Base-by-base conservation (phyloP, 92 coral and sea anemone genomes). In the Siderastrea siderea region DNA sequence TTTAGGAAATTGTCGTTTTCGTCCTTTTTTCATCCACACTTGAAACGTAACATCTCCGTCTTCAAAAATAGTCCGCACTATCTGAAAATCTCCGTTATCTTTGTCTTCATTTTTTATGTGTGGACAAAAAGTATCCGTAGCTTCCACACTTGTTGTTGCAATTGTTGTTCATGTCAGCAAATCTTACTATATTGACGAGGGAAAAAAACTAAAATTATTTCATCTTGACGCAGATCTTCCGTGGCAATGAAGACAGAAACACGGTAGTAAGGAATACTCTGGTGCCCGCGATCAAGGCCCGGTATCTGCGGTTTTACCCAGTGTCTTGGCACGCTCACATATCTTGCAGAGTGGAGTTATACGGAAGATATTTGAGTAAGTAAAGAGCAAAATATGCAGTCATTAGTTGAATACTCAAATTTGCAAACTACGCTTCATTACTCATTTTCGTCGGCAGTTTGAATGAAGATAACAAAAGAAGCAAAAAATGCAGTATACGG, bases 331-430 rank as follows among this genome's bases (percentile, higher is more conserved):
- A 71, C 68, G 13, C 89, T 1, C 92, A 91, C 67, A 88, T 91
- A 15, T 91, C 94, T 3, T 83, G 89, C 86, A 91, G 94, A 79
- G 80, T 91, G 60, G 94, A 91, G 68, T 83, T 91, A 80, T 88
- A 82, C 68, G 94, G 94, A 63, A 87, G 81, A 62, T 63, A 84
- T 73, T 49, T 80, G 69, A 75, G 93, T 91, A 81, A 80, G 93
- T 83, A n/a, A 3, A 17, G 48, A 59, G 15, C 26, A 7, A 46
- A 10, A 7, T 7, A 1, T 13, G 26, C 1, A 61, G 16, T 2
- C 66, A 61, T 26, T 26, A 26, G 38, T 26, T 26, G 38, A 61
- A 44, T 11, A 26, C 38, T 26, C 38, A 26, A 26, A 26, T 26
- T 26, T 26, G 38, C 38, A n/a, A n/a, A n/a, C 0, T 26, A 26